A percentile compares a stretch with the other conserved stretches of the same genome.
phyloP scores from a whole-genome alignment of 2,888 invertebrate genomes.

The Sialis fuliginosa region DNA sequence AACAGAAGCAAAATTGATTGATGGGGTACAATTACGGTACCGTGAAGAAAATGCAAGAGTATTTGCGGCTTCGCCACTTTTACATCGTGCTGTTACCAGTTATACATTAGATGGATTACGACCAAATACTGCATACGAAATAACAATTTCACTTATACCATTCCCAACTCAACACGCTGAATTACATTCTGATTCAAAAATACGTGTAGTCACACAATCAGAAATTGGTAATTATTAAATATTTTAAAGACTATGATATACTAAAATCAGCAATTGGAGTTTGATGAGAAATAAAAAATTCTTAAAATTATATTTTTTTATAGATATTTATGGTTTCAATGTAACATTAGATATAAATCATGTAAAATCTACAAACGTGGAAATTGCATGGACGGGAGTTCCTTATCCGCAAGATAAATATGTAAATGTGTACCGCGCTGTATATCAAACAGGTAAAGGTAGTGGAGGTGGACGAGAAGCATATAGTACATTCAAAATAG shows the following conservation, averaged over 20 bases:
- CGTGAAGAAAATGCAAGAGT: slow-evolving; percentile 67
- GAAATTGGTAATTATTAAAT: slow-evolving; percentile 34
- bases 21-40: slow-evolving; percentile 74
- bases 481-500: slow-evolving; percentile 54
- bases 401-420: slow-evolving; percentile 81
- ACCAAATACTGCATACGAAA: slow-evolving; percentile 63
- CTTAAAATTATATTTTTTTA: too few relatives aligned
- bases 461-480: slow-evolving; percentile 57
- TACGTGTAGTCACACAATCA: slow-evolving; percentile 53
- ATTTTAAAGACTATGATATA: background rate
- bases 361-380: slow-evolving; percentile 59
- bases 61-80: slow-evolving; percentile 67
- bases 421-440: slow-evolving; percentile 75
- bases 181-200: slow-evolving; percentile 48
- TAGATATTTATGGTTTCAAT: slow-evolving; percentile 70
- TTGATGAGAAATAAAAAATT: too few relatives aligned
- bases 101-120: slow-evolving; percentile 63
- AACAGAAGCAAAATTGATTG: slow-evolving; percentile 66
- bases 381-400: slow-evolving; percentile 67
- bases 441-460: slow-evolving; percentile 34
- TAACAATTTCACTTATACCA: slow-evolving; percentile 68
- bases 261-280: too few relatives aligned
- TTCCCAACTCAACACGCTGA: slow-evolving; percentile 65
- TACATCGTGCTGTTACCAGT: slow-evolving; percentile 63
- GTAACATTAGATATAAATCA: slow-evolving; percentile 58